Conservation (phyloP, 2,113 vertebrate genomes). For the Odobenus rosmarus region DNA sequence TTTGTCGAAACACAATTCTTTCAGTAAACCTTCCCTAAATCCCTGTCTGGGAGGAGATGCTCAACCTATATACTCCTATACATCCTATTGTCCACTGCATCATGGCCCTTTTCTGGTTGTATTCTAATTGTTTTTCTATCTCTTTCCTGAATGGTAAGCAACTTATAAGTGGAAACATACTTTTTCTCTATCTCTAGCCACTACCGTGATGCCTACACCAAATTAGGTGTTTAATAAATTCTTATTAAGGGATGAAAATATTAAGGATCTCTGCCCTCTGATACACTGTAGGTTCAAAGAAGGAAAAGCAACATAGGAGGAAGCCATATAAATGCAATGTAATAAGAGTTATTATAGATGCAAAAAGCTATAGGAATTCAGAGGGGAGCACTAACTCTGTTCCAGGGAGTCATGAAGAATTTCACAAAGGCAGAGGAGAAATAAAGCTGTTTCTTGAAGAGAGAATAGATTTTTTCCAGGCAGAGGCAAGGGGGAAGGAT, state of each 20-base stretch:
- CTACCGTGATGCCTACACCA: background rate
- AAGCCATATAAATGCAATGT: background rate
- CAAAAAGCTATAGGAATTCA: background rate
- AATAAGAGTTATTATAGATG: background rate
- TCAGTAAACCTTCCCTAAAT: background rate
- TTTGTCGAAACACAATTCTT: background rate
- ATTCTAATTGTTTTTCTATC: background rate
- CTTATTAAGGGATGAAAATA: background rate
- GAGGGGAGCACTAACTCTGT: background rate
- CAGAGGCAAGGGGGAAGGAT: background rate
- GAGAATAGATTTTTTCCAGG: background rate
- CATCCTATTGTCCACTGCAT: background rate
- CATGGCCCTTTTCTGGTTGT: background rate
- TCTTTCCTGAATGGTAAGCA: background rate
- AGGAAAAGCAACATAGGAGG: background rate
- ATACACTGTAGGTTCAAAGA: background rate
- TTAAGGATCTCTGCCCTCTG: background rate
- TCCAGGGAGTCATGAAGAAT: background rate
- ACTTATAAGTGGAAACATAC: background rate
- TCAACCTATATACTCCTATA: background rate
- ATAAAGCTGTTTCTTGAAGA: conserved; percentile 21
- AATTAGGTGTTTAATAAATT: background rate
- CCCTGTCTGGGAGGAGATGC: background rate
- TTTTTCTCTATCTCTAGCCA: background rate
- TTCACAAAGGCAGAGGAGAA: conserved; percentile 35